Conservation (phyloP, 2,113 vertebrate species). For the Scortum barcoo region DNA sequence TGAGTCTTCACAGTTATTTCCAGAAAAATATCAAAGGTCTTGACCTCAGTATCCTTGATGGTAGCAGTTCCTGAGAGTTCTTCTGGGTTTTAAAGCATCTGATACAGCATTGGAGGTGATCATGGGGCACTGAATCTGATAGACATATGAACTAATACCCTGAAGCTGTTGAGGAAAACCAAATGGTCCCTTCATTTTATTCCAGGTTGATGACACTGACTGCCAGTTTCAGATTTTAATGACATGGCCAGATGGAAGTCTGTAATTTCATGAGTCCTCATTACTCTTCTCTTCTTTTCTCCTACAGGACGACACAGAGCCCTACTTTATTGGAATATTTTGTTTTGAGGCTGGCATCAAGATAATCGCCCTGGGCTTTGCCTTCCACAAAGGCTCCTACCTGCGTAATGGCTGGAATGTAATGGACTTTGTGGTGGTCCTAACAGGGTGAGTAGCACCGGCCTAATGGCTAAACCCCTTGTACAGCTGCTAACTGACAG, state of each 20-base stretch:
- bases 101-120: not conserved
- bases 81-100: not conserved
- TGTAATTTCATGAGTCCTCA: conserved; percentile 2
- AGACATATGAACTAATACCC: not conserved
- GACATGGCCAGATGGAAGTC: not conserved
- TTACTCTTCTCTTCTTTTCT: conserved; percentile 17
- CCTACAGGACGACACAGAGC: conserved; percentile 95
- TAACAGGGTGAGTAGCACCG: conserved; percentile 91
- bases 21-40: not conserved
- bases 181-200: not conserved
- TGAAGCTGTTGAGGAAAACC: not conserved
- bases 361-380: conserved; percentile 98
- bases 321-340: conserved; percentile 99
- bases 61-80: not conserved
- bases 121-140: not conserved
- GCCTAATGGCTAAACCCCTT: conserved; percentile 73
- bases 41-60: not conserved
- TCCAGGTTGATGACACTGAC: not conserved
- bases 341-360: conserved; percentile 99
- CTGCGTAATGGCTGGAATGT: conserved; percentile 98
- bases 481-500: conserved; percentile 63
- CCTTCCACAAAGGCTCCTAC: conserved; percentile 98
- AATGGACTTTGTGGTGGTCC: conserved; percentile 99
- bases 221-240: conserved; percentile 6
- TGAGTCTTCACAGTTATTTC: no score